Conservation (phyloP, 2,113 vertebrate genomes). For the Tachysurus vachellii region DNA sequence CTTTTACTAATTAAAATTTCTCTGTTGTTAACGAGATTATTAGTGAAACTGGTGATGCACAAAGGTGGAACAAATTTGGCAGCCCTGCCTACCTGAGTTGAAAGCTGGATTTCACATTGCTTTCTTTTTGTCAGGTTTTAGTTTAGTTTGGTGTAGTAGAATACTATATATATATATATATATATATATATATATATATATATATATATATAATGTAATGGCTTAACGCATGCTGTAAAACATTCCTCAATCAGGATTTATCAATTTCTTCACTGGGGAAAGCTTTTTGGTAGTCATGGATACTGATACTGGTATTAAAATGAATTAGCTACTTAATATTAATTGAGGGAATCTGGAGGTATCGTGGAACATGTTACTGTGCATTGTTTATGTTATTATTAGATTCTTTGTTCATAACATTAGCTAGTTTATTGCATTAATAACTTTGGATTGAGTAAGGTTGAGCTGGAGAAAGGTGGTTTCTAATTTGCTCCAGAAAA, state of each 20-base stretch:
- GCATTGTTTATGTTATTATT: background rate
- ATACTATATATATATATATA: background rate
- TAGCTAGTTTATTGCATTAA: background rate
- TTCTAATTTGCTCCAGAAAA: background rate
- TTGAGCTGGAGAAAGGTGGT: background rate
- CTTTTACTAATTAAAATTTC: background rate
- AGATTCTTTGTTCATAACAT: background rate
- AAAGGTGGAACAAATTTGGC: background rate
- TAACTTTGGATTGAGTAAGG: background rate
- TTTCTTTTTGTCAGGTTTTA: background rate
- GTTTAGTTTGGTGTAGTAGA: background rate
- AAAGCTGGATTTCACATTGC: background rate
- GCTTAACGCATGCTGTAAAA: background rate
- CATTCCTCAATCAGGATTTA: background rate
- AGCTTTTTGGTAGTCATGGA: background rate
- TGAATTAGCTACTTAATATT: background rate
- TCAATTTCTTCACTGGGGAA: background rate
- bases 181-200: no score
- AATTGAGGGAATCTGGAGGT: background rate
- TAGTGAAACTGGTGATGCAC: background rate
- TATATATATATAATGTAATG: background rate
- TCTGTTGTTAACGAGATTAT: constrained; percentile 5
- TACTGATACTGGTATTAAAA: background rate
- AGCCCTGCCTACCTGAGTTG: background rate
- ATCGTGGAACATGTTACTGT: background rate